Base-by-base conservation (phyloP, 2,113 vertebrate genomes). In the Laticauda colubrina region DNA sequence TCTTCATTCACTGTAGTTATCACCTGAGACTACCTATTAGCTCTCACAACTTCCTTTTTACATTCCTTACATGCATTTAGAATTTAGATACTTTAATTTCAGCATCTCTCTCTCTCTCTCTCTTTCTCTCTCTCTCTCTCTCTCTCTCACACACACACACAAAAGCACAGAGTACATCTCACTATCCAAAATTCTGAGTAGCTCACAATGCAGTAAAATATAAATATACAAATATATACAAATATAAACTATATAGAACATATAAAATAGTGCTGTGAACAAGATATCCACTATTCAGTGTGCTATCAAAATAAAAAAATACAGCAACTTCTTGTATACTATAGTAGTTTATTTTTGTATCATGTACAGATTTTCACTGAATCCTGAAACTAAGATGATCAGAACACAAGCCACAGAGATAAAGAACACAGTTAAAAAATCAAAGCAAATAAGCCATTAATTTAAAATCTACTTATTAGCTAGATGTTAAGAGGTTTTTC, bases 401-500 rank as follows among this genome's bases (percentile, higher is more conserved):
- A 92, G 26, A 92, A 0, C 18, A 89, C 0, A 87, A 93, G 85
- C 89, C 23, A 54, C 0, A 0, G 56, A 96, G 54, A 45, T 64
- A 34, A 95, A 18, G 3, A 48, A 15, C 61, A 18, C 9, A 89
- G 20, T 2, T 57, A 91, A 94, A 94, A 94, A 45, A 7, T 0
- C 0, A 64, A 81, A 81, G 39, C 18, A 21, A 43, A 12, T 94
- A 85, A 39, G 91, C 14, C 51, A 12, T 92, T 87, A 11, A 39
- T 69, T 95, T 93, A 59, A 91, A 90, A 56, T 90, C 5, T 24
- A 93, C 24, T 81, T 18, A 89, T 88, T 26, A 34, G 54, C 29
- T 90, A 96, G 59, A 48, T 21, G 94, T 92, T 75, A 93, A 92
- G 94, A 51, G 48, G 85, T 89, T 94, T 92, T 54, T 87, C 39